phyloP scores from a whole-genome alignment of 2,113 vertebrate species.

The Turnix velox region DNA sequence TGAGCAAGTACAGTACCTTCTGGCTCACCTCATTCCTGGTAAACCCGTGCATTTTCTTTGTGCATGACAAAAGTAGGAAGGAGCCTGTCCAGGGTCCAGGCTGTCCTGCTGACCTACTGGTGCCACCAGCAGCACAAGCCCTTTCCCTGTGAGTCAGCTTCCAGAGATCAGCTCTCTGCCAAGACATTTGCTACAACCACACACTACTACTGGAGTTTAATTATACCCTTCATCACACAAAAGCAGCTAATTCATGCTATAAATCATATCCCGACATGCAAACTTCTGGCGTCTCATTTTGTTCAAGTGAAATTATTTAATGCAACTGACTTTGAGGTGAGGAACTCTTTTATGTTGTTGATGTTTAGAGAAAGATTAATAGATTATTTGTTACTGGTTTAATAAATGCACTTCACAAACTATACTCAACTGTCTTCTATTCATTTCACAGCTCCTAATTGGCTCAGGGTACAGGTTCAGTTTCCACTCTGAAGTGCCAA shows the following conservation, averaged over 20 bases:
- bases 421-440: neutral
- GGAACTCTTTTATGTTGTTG: conserved; percentile 20
- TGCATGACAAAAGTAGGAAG: conserved; percentile 9
- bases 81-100: neutral
- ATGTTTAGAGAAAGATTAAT: conserved; percentile 48
- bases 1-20: neutral
- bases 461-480: neutral
- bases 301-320: neutral
- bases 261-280: neutral
- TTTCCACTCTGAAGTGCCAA: conserved; percentile 8
- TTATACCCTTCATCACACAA: conserved; percentile 5
- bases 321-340: conserved; percentile 23
- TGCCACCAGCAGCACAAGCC: neutral
- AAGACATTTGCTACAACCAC: neutral
- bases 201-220: neutral
- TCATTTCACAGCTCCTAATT: conserved; percentile 42
- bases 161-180: neutral
- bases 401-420: neutral
- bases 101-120: neutral
- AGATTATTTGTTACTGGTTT: conserved; percentile 45
- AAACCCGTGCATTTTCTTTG: neutral
- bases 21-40: neutral
- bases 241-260: conserved; percentile 3
- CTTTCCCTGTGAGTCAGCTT: neutral
- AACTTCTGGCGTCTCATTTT: conserved; percentile 2